A percentile compares a stretch with the other conserved stretches of the same genome.
These are phyloP conservation scores for Medauroidea extradentata DNA, from an alignment of 1,140 invertebrate genomes.

Conservation along the genomic window DNA sequence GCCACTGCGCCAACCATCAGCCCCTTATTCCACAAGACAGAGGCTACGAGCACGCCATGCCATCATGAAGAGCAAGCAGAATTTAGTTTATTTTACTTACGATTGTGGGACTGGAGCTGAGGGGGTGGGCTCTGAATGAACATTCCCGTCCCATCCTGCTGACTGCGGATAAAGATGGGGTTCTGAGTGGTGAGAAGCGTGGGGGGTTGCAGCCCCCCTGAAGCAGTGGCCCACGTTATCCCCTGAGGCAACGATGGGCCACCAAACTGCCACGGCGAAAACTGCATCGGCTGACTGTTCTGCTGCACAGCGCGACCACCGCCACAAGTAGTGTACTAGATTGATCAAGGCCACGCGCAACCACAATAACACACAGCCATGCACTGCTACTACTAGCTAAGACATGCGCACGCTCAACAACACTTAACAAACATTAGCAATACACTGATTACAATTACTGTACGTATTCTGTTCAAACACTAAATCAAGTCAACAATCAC, in stretches of 20 bases:
- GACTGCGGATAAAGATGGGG: constrained; percentile 79
- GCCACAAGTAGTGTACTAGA: constrained; percentile 5
- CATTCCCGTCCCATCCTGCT: constrained; percentile 72
- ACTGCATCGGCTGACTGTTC: constrained; percentile 43
- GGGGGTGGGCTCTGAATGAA: constrained; percentile 79
- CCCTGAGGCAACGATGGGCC: constrained; percentile 60
- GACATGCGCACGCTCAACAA: not conserved
- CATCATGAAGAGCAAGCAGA: too few species aligned
- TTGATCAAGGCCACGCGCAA: too few species aligned
- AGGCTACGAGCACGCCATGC: too few species aligned
- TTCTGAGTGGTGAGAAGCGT: constrained; percentile 60
- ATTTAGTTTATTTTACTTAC: constrained; percentile 38
- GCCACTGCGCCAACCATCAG: too few species aligned
- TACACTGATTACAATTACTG: too few species aligned
- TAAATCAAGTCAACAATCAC: too few species aligned
- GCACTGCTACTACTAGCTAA: not conserved
- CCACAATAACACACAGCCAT: not conserved
- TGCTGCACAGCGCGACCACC: constrained; percentile 4
- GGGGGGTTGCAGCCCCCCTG: constrained; percentile 51
- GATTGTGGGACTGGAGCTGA: constrained; percentile 54
- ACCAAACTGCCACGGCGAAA: constrained; percentile 56
- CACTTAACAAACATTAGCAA: too few species aligned
- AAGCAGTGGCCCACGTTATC: constrained; percentile 50
- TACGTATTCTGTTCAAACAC: too few species aligned
- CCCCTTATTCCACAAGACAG: too few species aligned